phyloP scores from a whole-genome alignment of 1,140 invertebrate genomes.

The Drosophila kurseongensis region DNA sequence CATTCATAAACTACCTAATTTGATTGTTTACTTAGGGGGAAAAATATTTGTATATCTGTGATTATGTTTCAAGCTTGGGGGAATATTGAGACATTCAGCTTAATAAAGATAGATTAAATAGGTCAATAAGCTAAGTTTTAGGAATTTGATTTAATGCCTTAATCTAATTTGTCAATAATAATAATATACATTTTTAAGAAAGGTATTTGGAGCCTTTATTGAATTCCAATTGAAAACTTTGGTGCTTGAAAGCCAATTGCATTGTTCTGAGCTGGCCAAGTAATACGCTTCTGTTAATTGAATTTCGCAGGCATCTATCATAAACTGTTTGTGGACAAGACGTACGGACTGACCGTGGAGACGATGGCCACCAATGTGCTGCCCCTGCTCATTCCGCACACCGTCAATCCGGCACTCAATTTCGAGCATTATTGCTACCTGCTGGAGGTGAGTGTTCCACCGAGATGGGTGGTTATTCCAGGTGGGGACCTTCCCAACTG shows the following conservation, averaged over 20 bases:
- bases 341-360: conserved; percentile 95
- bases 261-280: background rate
- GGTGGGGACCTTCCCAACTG: background rate
- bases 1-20: background rate
- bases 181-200: background rate
- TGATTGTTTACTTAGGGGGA: background rate
- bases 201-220: background rate
- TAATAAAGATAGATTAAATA: background rate
- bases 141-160: background rate
- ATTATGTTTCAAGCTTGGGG: background rate
- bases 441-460: conserved; percentile 87
- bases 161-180: background rate
- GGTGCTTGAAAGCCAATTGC: background rate
- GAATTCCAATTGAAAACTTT: background rate
- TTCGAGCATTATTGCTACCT: conserved; percentile 95
- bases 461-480: background rate
- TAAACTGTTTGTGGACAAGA: conserved; percentile 95
- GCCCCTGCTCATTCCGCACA: conserved; percentile 95
- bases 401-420: conserved; percentile 95
- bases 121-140: background rate
- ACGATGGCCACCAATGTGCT: conserved; percentile 97
- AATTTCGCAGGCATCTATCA: conserved; percentile 93
- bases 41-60: background rate
- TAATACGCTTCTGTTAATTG: conserved; percentile 19
- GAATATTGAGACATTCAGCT: background rate